Evolutionary conservation across 2,888 invertebrate species (phyloP).

Genomic region (Fragum sueziense): DNA sequence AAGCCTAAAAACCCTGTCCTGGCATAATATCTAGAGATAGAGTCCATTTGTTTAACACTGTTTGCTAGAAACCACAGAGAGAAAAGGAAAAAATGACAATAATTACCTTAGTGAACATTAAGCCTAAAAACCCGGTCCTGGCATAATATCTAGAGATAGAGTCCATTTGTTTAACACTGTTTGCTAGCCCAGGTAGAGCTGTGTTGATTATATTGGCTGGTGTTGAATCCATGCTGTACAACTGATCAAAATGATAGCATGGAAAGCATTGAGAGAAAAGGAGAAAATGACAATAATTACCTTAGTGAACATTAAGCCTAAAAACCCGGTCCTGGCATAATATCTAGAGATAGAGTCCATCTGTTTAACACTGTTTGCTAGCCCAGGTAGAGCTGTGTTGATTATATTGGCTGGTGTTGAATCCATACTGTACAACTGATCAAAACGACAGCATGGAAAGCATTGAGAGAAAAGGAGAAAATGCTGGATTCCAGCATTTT

Average conservation of each 20-base stretch:
- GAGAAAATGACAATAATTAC: too few species aligned
- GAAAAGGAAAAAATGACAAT: neutral
- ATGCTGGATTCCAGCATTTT: too few species aligned
- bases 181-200: constrained; percentile 80
- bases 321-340: constrained; percentile 80
- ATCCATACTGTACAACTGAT: constrained; percentile 78
- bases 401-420: constrained; percentile 78
- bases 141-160: constrained; percentile 81
- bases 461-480: too few species aligned
- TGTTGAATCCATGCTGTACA: constrained; percentile 78
- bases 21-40: too few species aligned
- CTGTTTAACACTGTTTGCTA: constrained; percentile 80
- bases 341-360: constrained; percentile 82
- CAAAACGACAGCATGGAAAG: too few species aligned
- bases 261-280: too few species aligned
- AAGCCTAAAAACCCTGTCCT: too few species aligned
- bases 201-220: constrained; percentile 78
- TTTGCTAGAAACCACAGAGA: too few species aligned
- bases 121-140: constrained; percentile 80
- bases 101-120: constrained; percentile 79
- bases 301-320: constrained; percentile 81
- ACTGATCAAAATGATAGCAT: constrained; percentile 80
- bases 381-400: constrained; percentile 79
- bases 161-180: constrained; percentile 81
- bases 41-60: too few species aligned